These are phyloP conservation scores for Fragum whitleyi DNA, from an alignment of 2,888 invertebrate species.

Conservation along the genomic window DNA sequence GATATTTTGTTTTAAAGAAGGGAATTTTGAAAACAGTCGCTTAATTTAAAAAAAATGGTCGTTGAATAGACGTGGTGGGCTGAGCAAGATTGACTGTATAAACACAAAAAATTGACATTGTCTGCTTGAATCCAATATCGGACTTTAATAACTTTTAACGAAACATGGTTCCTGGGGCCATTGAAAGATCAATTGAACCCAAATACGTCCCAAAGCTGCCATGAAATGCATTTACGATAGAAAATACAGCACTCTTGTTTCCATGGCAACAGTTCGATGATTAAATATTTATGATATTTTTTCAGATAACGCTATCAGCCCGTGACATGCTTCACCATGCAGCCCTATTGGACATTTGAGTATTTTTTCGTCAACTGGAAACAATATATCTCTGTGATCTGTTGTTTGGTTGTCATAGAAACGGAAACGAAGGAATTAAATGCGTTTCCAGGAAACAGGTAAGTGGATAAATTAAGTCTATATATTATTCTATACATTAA, in stretches of 20 bases:
- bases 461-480: not conserved
- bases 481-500: too few relatives aligned
- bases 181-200: not conserved
- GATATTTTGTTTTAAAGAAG: too few relatives aligned
- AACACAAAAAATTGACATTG: too few relatives aligned
- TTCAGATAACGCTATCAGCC: slow-evolving; percentile 24
- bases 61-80: too few relatives aligned
- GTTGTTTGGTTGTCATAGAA: slow-evolving; percentile 45
- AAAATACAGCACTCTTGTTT: not conserved
- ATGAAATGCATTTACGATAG: not conserved
- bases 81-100: too few relatives aligned
- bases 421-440: slow-evolving; percentile 34
- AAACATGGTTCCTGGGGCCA: too few relatives aligned
- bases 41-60: too few relatives aligned
- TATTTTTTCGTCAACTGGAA: slow-evolving; percentile 49
- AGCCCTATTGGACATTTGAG: slow-evolving; percentile 30
- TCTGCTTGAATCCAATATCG: too few relatives aligned
- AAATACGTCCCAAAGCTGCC: not conserved
- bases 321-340: slow-evolving; percentile 20
- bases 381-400: slow-evolving; percentile 42
- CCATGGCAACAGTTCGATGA: not conserved
- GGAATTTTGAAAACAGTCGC: too few relatives aligned
- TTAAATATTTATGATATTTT: slow-evolving; percentile 20
- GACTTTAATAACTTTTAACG: too few relatives aligned
- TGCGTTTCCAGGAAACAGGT: slow-evolving; percentile 25